Evolutionary conservation across 2,888 invertebrate genomes (phyloP).

Genomic region (Diaprepes abbreviatus): DNA sequence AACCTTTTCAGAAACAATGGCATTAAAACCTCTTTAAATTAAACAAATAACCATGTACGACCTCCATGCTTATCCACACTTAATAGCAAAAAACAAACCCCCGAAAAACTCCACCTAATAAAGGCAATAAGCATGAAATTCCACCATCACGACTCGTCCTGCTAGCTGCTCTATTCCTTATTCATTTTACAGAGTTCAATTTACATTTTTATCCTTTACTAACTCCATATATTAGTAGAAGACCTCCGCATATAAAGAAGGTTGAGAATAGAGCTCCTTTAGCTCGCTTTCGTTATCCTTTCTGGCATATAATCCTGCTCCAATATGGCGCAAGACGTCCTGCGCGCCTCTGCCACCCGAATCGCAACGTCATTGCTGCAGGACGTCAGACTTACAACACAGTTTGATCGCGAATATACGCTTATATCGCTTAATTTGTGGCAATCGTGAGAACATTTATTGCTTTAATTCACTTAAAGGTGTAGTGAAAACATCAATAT

Average conservation of each 20-base stretch:
- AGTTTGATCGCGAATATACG: constrained; percentile 56
- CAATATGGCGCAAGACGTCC: constrained; percentile 56
- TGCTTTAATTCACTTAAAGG: constrained; percentile 8
- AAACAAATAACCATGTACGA: background rate
- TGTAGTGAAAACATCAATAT: constrained; percentile 16
- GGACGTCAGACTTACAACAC: constrained; percentile 57
- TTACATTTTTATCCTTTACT: constrained; percentile 5
- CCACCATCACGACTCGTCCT: constrained; percentile 22
- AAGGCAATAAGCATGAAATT: constrained; percentile 37
- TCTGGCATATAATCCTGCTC: constrained; percentile 23
- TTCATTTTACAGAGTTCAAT: background rate
- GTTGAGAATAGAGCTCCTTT: background rate
- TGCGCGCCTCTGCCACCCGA: constrained; percentile 54
- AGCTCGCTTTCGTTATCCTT: constrained; percentile 26
- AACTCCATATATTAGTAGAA: background rate
- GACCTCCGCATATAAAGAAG: background rate
- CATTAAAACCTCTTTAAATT: background rate
- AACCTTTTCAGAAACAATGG: background rate
- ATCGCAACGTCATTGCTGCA: constrained; percentile 63
- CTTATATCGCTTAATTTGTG: constrained; percentile 35
- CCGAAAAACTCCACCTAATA: constrained; percentile 28
- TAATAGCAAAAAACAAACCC: background rate
- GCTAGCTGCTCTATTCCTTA: background rate
- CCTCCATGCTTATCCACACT: background rate
- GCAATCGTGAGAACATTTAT: constrained; percentile 32